phyloP scores from a whole-genome alignment of 2,113 vertebrate genomes.

The Pollachius pollachius region DNA sequence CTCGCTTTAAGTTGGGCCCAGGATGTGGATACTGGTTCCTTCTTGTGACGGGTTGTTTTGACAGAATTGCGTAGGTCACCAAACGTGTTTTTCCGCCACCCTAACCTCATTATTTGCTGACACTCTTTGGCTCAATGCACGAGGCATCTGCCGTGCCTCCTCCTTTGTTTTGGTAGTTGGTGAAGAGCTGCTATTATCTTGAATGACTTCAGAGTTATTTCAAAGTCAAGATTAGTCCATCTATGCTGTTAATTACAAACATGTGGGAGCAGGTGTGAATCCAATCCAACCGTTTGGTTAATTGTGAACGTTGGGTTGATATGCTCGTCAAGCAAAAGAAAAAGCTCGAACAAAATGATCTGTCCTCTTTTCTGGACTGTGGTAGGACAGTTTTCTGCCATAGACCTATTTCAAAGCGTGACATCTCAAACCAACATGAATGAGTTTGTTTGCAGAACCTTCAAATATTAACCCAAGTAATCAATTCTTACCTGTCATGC shows the following conservation, averaged over 20 bases:
- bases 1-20: neutral
- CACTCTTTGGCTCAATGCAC: slow-evolving; percentile 9
- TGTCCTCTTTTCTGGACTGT: too few relatives aligned
- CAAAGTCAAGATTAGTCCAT: neutral
- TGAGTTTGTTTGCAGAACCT: slow-evolving; percentile 59
- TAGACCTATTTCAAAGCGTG: neutral
- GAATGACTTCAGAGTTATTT: slow-evolving; percentile 4
- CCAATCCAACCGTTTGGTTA: too few relatives aligned
- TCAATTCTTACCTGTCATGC: slow-evolving; percentile 57
- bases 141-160: slow-evolving; percentile 18
- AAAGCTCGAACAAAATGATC: too few relatives aligned
- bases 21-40: slow-evolving; percentile 24
- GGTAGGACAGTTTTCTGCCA: too few relatives aligned
- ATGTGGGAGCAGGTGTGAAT: too few relatives aligned
- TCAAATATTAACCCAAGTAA: slow-evolving; percentile 77
- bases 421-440: slow-evolving; percentile 26
- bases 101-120: slow-evolving; percentile 51
- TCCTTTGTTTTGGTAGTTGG: slow-evolving; percentile 37
- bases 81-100: slow-evolving; percentile 65
- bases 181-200: slow-evolving; percentile 45
- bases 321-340: too few relatives aligned
- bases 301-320: too few relatives aligned
- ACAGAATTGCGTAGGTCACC: slow-evolving; percentile 49
- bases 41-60: slow-evolving; percentile 44
- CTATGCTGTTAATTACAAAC: neutral